Evolutionary conservation across 2,797 vertebrate species (phyloP), one percentile per base, ranked within the genome.

Genomic region (Cossypha dichroa): DNA sequence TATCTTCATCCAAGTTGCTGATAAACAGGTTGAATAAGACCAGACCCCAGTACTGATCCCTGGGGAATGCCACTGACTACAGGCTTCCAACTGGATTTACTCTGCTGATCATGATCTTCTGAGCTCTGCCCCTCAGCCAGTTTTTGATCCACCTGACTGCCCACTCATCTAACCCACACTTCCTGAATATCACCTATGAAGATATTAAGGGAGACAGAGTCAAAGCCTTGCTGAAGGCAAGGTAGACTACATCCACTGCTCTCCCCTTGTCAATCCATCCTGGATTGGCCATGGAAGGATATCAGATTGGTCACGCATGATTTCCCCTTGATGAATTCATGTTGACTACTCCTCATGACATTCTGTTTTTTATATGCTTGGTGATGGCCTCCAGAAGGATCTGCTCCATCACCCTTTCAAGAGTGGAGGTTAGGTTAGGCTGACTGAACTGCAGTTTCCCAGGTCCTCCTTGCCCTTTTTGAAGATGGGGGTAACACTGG

Each of bases 81-180:
- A 67, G 20, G 15, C 15, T 36, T 59, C 38, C 22, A n/a, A 6
- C 13, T 28, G 28, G 45, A 59, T 45, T 59, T 59, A 13, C 11
- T n/a, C 23, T 3, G 0, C 15, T 9, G 5, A 59, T 20, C 28
- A 58, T 0, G 1, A 31, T 26, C 2, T 18, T n/a, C 72, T 45
- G 21, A 76, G 22, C 23, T 85, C 46, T 52, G 38, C 33, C 54
- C 28, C 33, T 52, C 7, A 33, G 33, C 19, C 63, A 45, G 11
- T 45, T 52, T 23, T 60, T 52, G 38, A 43, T 59, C 28, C 54
- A 38, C 23, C 11, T 52, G 45, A n/a, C 18, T 85, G n/a, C 4
- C 38, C 36, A n/a, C 51, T 45, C 38, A 59, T 20, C 33, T 29
- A 75, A 45, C 3, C 13, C 28, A 23, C 29, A 45, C 29, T 20